These are phyloP conservation scores for Temnopleurus reevesii DNA, from an alignment of 53 echinoderm and acorn worm genomes.

Conservation along the genomic window DNA sequence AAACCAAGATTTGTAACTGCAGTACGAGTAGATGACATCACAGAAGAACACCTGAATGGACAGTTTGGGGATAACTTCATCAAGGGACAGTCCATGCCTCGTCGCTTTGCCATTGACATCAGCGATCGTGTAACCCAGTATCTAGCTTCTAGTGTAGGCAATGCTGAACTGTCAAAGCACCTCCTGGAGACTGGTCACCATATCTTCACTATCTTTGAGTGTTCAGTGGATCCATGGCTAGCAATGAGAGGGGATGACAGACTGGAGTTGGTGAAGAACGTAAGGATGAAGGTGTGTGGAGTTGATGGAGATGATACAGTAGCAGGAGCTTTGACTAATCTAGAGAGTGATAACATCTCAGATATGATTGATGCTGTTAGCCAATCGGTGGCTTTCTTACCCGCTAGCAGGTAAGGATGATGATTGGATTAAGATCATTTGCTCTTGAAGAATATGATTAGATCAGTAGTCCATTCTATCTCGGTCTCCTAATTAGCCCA, in stretches of 20 bases:
- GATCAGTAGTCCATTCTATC: no score
- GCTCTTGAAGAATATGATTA: no score
- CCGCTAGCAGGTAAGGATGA: neutral
- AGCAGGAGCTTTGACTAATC: neutral
- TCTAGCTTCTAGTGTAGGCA: neutral
- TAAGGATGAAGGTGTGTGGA: conserved; percentile 23
- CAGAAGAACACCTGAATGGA: neutral
- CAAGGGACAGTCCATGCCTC: neutral
- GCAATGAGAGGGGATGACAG: neutral
- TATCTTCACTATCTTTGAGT: neutral
- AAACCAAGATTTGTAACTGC: neutral
- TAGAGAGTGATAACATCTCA: neutral
- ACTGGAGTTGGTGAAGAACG: conserved; percentile 15
- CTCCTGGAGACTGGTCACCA: conserved; percentile 32
- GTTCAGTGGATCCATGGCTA: neutral
- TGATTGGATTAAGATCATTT: no score
- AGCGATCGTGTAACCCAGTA: neutral
- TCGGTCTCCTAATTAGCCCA: no score
- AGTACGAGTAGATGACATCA: neutral
- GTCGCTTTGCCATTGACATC: conserved; percentile 24
- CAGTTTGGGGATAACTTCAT: neutral
- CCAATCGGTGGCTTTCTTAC: neutral
- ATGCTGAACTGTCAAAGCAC: neutral
- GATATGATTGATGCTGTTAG: neutral
- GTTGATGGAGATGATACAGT: neutral